Conservation (phyloP, 1,140 invertebrate genomes). For the Sycophila sp. region DNA sequence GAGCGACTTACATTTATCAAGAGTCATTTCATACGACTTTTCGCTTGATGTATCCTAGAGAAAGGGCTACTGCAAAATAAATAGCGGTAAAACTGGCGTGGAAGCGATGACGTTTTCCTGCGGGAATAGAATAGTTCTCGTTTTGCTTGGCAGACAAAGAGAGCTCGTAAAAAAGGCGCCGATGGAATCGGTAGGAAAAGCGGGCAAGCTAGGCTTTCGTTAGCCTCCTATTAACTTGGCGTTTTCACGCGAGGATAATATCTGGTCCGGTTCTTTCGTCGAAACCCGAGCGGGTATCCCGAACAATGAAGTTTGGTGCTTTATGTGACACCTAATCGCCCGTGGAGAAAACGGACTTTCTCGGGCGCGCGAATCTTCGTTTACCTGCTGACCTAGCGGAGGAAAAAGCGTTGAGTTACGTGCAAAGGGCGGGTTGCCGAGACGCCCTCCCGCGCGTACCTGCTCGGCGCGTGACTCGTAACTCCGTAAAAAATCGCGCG, state of each 20-base stretch:
- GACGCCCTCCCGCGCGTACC: not conserved
- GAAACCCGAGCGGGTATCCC: constrained; percentile 51
- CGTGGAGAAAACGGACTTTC: constrained; percentile 4
- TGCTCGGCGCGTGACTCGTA: constrained; percentile 30
- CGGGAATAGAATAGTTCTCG: no score
- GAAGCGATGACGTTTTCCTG: not conserved
- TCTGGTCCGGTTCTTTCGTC: not conserved
- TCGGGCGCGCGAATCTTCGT: not conserved
- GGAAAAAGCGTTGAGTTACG: constrained; percentile 42
- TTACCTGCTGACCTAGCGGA: constrained; percentile 26
- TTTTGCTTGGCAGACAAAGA: not conserved
- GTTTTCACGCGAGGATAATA: constrained; percentile 45
- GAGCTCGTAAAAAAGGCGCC: constrained; percentile 6
- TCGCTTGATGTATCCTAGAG: no score
- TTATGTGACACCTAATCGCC: constrained; percentile 60
- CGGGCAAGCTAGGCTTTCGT: not conserved
- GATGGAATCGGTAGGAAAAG: no score
- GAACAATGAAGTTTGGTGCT: constrained; percentile 38
- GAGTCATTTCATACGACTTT: no score
- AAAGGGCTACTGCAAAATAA: constrained; percentile 28
- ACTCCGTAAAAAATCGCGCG: not conserved
- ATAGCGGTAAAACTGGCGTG: constrained; percentile 16
- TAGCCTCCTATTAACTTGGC: constrained; percentile 42
- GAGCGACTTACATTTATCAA: not conserved
- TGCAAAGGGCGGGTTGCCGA: constrained; percentile 41